Percentiles rank a stretch among this genome's conserved stretches.
Conservation (phyloP, 2,888 invertebrate genomes). For the Acleris literana region DNA sequence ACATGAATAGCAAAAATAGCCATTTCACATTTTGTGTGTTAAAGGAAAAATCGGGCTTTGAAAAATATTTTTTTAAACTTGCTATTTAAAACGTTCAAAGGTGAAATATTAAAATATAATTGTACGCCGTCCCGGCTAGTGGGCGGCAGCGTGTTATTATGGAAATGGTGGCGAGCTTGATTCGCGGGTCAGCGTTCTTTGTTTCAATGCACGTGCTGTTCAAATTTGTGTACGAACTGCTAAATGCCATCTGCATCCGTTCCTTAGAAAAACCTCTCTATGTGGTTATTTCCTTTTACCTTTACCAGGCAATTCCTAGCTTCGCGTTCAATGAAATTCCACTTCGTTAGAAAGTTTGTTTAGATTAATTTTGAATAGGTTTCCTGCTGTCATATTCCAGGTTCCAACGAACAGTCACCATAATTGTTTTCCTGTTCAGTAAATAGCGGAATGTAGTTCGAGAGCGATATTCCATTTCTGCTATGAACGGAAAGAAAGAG, state of each 20-base stretch:
- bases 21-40: background rate
- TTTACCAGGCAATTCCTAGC: constrained; percentile 38
- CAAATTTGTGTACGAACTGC: constrained; percentile 54
- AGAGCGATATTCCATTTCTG: constrained; percentile 43
- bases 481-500: constrained; percentile 54
- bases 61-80: constrained; percentile 9
- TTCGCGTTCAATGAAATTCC: constrained; percentile 38
- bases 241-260: constrained; percentile 45
- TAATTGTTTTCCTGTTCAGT: constrained; percentile 36
- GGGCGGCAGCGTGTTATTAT: constrained; percentile 66
- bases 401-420: constrained; percentile 32
- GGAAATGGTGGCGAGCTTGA: constrained; percentile 67
- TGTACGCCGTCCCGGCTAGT: constrained; percentile 56
- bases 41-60: background rate
- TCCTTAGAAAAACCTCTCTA: constrained; percentile 44
- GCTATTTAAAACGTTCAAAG: constrained; percentile 39
- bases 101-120: constrained; percentile 69
- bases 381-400: background rate
- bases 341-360: constrained; percentile 13
- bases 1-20: no score
- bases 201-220: constrained; percentile 60
- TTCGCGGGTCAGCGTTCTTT: constrained; percentile 63
- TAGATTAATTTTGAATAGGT: constrained; percentile 7
- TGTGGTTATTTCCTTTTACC: constrained; percentile 44
- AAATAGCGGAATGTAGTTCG: constrained; percentile 13